A percentile compares a stretch with the other conserved stretches of the same genome.
These are phyloP conservation scores for Parasteatoda lunata DNA, from an alignment of 2,888 invertebrate genomes.

Conservation along the genomic window DNA sequence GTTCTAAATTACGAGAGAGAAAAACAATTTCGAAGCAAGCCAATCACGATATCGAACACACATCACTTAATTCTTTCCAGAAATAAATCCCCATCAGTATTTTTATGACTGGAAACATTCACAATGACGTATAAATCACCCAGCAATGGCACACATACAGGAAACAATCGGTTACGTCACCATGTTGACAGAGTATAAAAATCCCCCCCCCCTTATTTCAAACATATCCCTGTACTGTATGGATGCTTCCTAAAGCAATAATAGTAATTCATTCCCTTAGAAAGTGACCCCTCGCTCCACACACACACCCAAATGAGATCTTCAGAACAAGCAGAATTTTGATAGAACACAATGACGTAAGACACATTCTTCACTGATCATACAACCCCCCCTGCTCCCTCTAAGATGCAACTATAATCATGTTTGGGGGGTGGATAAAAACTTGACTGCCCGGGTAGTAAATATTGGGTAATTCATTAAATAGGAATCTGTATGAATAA, in stretches of 20 bases:
- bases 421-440: background rate
- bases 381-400: constrained; percentile 5
- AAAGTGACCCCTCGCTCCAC: background rate
- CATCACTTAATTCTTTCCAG: background rate
- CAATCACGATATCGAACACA: no score
- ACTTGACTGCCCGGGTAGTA: no score
- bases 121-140: constrained; percentile 47
- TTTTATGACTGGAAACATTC: constrained; percentile 5
- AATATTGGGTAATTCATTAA: background rate
- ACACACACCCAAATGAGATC: background rate
- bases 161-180: constrained; percentile 60
- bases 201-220: constrained; percentile 6
- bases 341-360: constrained; percentile 51
- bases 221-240: constrained; percentile 19
- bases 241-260: constrained; percentile 43
- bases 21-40: no score
- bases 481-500: no score
- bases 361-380: background rate
- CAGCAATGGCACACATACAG: constrained; percentile 45
- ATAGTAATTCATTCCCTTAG: constrained; percentile 28
- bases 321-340: constrained; percentile 51
- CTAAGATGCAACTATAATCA: background rate
- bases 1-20: no score
- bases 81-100: background rate
- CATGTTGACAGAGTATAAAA: constrained; percentile 29